phyloP scores from a whole-genome alignment of 2,113 vertebrate species.

The Ranitomeya imitator region DNA sequence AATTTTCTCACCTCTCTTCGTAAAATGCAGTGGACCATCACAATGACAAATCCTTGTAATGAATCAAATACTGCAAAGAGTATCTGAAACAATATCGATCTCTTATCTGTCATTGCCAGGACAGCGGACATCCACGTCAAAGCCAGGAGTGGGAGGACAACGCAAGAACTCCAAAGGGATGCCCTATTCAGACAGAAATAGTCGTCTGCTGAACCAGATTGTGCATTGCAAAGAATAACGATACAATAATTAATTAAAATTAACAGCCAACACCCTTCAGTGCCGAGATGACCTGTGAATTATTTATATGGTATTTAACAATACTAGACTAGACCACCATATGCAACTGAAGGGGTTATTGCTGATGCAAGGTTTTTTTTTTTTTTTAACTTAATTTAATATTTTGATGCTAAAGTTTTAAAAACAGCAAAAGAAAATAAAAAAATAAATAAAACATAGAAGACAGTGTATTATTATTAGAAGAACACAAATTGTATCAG shows the following conservation, averaged over 20 bases:
- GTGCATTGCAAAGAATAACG: constrained; percentile 19
- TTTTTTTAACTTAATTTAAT: constrained; percentile 34
- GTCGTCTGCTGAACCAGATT: constrained; percentile 44
- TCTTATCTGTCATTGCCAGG: constrained; percentile 98
- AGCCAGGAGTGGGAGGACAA: constrained; percentile 93
- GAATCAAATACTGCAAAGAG: constrained; percentile 99
- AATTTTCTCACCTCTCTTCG: constrained; percentile 88
- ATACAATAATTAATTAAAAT: background rate
- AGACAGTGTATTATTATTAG: constrained; percentile 62
- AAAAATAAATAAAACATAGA: constrained; percentile 34
- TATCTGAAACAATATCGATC: constrained; percentile 98
- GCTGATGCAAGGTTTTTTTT: constrained; percentile 13
- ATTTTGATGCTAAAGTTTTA: constrained; percentile 35
- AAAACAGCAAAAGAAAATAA: constrained; percentile 14
- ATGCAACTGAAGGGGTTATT: constrained; percentile 36
- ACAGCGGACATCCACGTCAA: constrained; percentile 99
- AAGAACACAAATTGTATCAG: constrained; percentile 68
- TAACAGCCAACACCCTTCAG: constrained; percentile 39
- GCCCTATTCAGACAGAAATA: constrained; percentile 79
- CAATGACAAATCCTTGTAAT: constrained; percentile 97
- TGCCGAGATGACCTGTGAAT: constrained; percentile 44
- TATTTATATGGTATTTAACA: constrained; percentile 49
- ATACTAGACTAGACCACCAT: constrained; percentile 56
- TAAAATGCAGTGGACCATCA: constrained; percentile 98
- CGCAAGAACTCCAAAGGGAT: constrained; percentile 98